Evolutionary conservation across 1,140 invertebrate species (phyloP), one percentile per base, ranked within the genome.

Genomic region (Conus betulinus): DNA sequence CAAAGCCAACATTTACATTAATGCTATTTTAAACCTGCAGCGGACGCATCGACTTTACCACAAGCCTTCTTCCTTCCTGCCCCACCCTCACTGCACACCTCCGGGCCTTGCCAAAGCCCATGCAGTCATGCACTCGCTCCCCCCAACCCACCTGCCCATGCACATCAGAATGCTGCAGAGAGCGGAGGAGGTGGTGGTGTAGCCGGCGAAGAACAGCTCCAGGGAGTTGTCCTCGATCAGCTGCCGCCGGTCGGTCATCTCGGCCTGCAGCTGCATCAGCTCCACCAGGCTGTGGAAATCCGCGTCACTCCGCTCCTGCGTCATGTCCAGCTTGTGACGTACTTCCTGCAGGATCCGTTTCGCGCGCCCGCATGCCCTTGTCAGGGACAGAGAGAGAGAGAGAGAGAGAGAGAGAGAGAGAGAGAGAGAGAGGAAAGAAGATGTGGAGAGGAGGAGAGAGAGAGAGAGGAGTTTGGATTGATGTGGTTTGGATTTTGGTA

Each of bases 201-300:
- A 86, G 15, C 90, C 89, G 67, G 91, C 91, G 53, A 93, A 87
- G 52, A 93, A 60, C 25, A 92, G 55, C 20, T 90, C 91, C 3
- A 92, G 52, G 1, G 84, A 71, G 55, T 87, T 87, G 79, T 93
- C 92, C 39, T 89, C 84, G 25, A 91, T 89, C 63, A 88, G 53
- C 74, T 86, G 51, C 5, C 23, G 85, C 4, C 25, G 67, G 52
- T 27, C 7, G 52, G 7, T 1, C 23, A 78, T 51, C 5, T 79
- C 79, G 60, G 25, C 78, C 25, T 11, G n/a, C 74, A 67, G 76
- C 51, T 67, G 81, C 67, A 87, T 57, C n/a, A 74, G 52, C 39
- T 88, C 89, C 23, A 87, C 20, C 13, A 87, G 53, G 13, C 55
- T 83, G 13, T 27, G 82, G 51, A 84, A 87, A 17, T 78, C 53